Conservation (phyloP, 2,113 vertebrate genomes). For the Odobenus rosmarus region DNA sequence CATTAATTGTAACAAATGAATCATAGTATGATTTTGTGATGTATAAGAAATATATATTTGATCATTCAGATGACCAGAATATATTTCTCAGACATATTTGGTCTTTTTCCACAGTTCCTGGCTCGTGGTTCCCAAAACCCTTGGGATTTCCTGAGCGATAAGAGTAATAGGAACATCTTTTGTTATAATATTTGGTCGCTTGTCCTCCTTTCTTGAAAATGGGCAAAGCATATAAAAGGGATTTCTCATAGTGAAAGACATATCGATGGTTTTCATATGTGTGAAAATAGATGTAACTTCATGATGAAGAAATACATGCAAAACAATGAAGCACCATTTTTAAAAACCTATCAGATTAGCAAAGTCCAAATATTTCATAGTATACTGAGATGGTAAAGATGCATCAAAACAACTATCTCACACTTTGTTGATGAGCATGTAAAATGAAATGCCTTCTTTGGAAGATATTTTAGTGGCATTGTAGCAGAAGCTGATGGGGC, state of each 20-base stretch:
- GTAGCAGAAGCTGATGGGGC: background rate
- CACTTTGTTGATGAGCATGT: background rate
- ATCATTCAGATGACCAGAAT: background rate
- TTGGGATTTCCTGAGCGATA: background rate
- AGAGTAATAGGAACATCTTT: background rate
- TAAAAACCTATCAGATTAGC: background rate
- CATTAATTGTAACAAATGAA: background rate
- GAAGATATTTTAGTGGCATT: background rate
- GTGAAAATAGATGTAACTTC: background rate
- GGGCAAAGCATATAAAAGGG: background rate
- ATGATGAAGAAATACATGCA: background rate
- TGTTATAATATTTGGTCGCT: background rate
- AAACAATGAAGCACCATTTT: background rate
- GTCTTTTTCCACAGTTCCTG: background rate
- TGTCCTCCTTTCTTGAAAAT: background rate
- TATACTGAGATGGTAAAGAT: background rate
- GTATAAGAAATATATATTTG: background rate
- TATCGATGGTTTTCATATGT: background rate
- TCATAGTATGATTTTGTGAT: background rate
- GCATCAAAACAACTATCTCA: background rate
- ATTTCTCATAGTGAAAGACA: background rate
- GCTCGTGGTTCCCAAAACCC: background rate
- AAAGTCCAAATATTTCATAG: background rate
- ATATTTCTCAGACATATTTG: background rate
- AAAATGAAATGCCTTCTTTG: background rate